A percentile compares a stretch with the other conserved stretches of the same genome.
Evolutionary conservation across 2,888 invertebrate species (phyloP).

Genomic region (Mycalesis mineus): DNA sequence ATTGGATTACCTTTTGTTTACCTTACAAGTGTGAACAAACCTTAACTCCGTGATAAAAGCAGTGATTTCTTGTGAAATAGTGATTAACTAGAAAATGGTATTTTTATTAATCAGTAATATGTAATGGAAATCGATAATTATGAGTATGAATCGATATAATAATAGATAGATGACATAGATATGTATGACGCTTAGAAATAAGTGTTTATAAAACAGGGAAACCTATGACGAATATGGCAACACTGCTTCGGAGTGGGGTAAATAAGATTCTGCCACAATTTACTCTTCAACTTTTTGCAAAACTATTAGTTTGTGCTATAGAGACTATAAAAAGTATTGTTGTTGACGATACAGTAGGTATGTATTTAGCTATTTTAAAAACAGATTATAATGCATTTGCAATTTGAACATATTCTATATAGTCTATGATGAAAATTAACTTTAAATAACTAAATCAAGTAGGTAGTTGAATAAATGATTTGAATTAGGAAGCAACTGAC

Average conservation of each 20-base stretch:
- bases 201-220: not conserved
- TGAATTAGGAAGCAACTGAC: not conserved
- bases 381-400: not conserved
- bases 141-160: too few species aligned
- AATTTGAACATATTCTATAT: not conserved
- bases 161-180: not conserved
- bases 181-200: not conserved
- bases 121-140: slow-evolving; percentile 1
- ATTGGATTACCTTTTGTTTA: not conserved
- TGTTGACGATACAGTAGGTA: not conserved
- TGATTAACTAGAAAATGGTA: not conserved
- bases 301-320: slow-evolving; percentile 17
- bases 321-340: not conserved
- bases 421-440: not conserved
- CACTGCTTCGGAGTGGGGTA: not conserved
- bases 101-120: not conserved
- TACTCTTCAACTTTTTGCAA: not conserved
- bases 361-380: not conserved
- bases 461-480: too few species aligned
- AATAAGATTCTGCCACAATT: not conserved
- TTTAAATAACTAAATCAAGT: too few species aligned
- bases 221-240: not conserved
- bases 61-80: slow-evolving; percentile 3
- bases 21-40: slow-evolving; percentile 14
- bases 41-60: slow-evolving; percentile 14